Evolutionary conservation across 2,113 vertebrate species (phyloP), one percentile per base, ranked within the genome.

Genomic region (Proterorhinus semilunaris): DNA sequence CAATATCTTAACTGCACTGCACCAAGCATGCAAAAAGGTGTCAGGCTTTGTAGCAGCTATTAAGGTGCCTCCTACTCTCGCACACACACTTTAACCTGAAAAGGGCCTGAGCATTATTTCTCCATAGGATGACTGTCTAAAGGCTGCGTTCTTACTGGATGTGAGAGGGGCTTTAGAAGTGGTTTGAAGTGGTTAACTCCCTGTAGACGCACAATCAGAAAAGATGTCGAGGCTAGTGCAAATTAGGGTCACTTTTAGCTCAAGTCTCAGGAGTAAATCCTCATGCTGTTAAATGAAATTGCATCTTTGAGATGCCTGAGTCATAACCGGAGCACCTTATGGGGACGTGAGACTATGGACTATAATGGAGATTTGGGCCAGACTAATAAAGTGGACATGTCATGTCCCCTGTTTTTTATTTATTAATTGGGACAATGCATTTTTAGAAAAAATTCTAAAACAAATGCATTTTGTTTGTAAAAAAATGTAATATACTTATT

Each of bases 1-100:
- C 55, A 65, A 61, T 27, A 66, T 48, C 17, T 55, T 68, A 77
- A 42, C 78, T 87, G 83, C 83, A 83, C 81, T 82, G 79, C 81
- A 80, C 80, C 49, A 21, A 66, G 68, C 85, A 79, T 72, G 82
- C 66, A 83, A 54, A 44, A 75, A 72, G 62, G 49, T 62, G 27
- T 62, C 44, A 59, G 46, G 64, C 27, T 72, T 52, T 0, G 0
- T 53, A 72, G 65, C 75, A 72, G 69, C 66, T 36, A 68, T 61
- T 49, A 79, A 15, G 69, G 69, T 53, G 54, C 54, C 10, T 5
- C 21, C 57, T 11, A 59, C 17, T 54, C 51, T 43, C 11, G 62
- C 21, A 49, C 43, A 63, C 21, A 1, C 16, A 51, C 47, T 61
- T 11, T 66, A 65, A 71, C 72, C 68, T 77, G 54, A 75, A 76